Evolutionary conservation across 2,888 invertebrate species (phyloP).

Genomic region (Eupeodes luniger): DNA sequence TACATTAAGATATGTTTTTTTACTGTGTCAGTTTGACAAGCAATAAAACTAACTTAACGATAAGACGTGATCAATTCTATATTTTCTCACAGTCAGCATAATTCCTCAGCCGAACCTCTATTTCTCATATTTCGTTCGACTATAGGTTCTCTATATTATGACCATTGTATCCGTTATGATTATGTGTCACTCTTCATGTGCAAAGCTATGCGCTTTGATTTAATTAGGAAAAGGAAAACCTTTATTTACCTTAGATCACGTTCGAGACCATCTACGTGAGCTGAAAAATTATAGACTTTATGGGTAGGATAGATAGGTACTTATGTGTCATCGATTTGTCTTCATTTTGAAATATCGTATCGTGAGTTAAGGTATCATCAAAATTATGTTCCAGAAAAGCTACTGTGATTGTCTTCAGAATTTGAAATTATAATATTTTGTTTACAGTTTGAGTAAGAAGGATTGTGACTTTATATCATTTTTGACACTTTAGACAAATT

Average conservation of each 20-base stretch:
- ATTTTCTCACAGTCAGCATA: not conserved
- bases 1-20: not conserved
- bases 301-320: not conserved
- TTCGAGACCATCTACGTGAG: slow-evolving; percentile 64
- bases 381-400: not conserved
- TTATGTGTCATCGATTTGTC: slow-evolving; percentile 58
- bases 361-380: not conserved
- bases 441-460: slow-evolving; percentile 4
- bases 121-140: not conserved
- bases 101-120: not conserved
- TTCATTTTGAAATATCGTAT: slow-evolving; percentile 30
- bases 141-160: not conserved
- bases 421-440: slow-evolving; percentile 46
- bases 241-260: slow-evolving; percentile 67
- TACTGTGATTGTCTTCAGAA: slow-evolving; percentile 38
- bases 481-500: slow-evolving; percentile 31
- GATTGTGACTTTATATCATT: slow-evolving; percentile 23
- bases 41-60: slow-evolving; percentile 54
- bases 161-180: slow-evolving; percentile 17
- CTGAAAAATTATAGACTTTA: slow-evolving; percentile 36
- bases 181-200: slow-evolving; percentile 7
- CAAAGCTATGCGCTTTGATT: slow-evolving; percentile 49
- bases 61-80: slow-evolving; percentile 50
- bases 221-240: slow-evolving; percentile 54
- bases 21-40: slow-evolving; percentile 20